Evolutionary conservation across 2,113 vertebrate species (phyloP).

Genomic region (Pipa parva): DNA sequence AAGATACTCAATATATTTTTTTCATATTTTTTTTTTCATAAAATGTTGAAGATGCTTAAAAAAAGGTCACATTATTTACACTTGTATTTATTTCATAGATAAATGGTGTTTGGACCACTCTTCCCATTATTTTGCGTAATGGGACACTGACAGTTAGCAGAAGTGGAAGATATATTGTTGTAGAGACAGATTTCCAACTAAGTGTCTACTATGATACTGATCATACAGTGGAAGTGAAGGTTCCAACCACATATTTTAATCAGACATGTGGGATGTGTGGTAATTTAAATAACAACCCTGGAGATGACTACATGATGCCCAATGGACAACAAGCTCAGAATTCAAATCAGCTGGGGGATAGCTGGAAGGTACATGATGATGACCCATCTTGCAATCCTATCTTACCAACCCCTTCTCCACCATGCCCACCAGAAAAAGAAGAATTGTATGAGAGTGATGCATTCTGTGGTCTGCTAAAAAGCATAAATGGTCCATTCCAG

Average conservation of each 20-base stretch:
- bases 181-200: constrained; percentile 65
- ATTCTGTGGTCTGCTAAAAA: constrained; percentile 67
- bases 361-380: constrained; percentile 55
- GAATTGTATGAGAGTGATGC: constrained; percentile 53
- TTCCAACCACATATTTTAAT: constrained; percentile 64
- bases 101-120: constrained; percentile 62
- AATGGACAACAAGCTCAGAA: constrained; percentile 49
- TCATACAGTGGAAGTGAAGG: constrained; percentile 63
- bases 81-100: constrained; percentile 56
- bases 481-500: constrained; percentile 60
- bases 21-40: not conserved
- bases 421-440: constrained; percentile 54
- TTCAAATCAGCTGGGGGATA: constrained; percentile 55
- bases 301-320: constrained; percentile 63
- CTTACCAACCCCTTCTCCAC: constrained; percentile 4
- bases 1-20: constrained; percentile 35
- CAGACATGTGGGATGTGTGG: constrained; percentile 78
- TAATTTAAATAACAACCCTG: constrained; percentile 65
- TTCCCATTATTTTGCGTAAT: constrained; percentile 59
- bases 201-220: constrained; percentile 61
- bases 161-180: constrained; percentile 57
- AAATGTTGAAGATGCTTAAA: not conserved
- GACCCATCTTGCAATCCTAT: constrained; percentile 51
- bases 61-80: not conserved
- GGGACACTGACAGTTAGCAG: constrained; percentile 54